Evolutionary conservation across 2,888 invertebrate species (phyloP).

Genomic region (Malacosoma neustria): DNA sequence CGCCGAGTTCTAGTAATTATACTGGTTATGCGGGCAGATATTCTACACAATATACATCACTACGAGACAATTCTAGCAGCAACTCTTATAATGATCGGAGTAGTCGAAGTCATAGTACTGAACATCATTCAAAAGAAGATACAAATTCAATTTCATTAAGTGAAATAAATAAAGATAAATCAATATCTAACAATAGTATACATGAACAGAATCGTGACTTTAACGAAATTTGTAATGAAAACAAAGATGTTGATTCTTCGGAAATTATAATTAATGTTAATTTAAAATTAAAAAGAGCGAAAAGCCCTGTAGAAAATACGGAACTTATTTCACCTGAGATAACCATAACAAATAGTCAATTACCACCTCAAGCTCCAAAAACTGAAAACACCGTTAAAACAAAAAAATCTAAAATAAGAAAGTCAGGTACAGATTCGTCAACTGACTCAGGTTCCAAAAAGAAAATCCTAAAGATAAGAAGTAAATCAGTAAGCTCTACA

Average conservation of each 20-base stretch:
- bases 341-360: constrained; percentile 52
- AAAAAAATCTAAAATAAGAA: constrained; percentile 53
- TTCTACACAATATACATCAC: constrained; percentile 58
- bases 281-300: constrained; percentile 55
- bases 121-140: constrained; percentile 41
- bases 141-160: constrained; percentile 21
- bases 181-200: constrained; percentile 16
- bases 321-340: constrained; percentile 58
- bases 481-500: constrained; percentile 60
- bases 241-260: constrained; percentile 52
- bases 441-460: constrained; percentile 52
- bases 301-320: constrained; percentile 35
- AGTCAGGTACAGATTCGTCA: constrained; percentile 52
- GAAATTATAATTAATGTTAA: constrained; percentile 64
- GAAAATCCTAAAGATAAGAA: constrained; percentile 53
- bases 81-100: constrained; percentile 45
- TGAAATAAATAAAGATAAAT: constrained; percentile 29
- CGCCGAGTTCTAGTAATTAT: constrained; percentile 54
- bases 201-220: constrained; percentile 36
- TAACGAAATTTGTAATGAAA: constrained; percentile 42
- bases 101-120: constrained; percentile 51
- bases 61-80: constrained; percentile 36
- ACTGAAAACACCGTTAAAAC: constrained; percentile 39
- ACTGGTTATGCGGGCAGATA: constrained; percentile 65
- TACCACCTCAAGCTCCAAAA: constrained; percentile 70